Evolutionary conservation across 2,113 vertebrate species (phyloP).

Genomic region (Phrynosoma platyrhinos): DNA sequence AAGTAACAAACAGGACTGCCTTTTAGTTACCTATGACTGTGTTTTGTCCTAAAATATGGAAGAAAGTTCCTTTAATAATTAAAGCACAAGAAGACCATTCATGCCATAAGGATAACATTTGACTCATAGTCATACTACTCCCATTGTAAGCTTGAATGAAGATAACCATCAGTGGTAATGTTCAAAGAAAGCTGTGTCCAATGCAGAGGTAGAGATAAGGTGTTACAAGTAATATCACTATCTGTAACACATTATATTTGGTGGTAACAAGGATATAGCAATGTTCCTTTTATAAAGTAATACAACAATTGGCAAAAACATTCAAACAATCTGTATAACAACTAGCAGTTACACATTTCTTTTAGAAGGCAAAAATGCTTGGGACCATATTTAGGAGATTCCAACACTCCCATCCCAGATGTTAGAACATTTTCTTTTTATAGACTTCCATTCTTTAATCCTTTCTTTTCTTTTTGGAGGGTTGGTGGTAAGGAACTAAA

Average conservation of each 20-base stretch:
- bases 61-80: background rate
- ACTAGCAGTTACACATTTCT: too few relatives aligned
- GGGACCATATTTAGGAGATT: too few relatives aligned
- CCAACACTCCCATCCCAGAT: too few relatives aligned
- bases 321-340: too few relatives aligned
- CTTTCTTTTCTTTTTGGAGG: too few relatives aligned
- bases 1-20: background rate
- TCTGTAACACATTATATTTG: background rate
- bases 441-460: too few relatives aligned
- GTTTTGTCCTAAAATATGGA: background rate
- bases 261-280: background rate
- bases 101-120: background rate
- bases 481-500: too few relatives aligned
- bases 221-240: background rate
- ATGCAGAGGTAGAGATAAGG: background rate
- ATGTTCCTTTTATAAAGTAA: background rate
- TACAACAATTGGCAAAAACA: too few relatives aligned
- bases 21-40: background rate
- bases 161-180: background rate
- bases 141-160: background rate
- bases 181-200: background rate
- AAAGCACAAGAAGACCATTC: background rate
- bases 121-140: background rate
- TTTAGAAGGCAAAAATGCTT: too few relatives aligned
- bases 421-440: too few relatives aligned